Base-by-base conservation (phyloP, 2,888 invertebrate genomes). In the Rhaphigaster nebulosa region DNA sequence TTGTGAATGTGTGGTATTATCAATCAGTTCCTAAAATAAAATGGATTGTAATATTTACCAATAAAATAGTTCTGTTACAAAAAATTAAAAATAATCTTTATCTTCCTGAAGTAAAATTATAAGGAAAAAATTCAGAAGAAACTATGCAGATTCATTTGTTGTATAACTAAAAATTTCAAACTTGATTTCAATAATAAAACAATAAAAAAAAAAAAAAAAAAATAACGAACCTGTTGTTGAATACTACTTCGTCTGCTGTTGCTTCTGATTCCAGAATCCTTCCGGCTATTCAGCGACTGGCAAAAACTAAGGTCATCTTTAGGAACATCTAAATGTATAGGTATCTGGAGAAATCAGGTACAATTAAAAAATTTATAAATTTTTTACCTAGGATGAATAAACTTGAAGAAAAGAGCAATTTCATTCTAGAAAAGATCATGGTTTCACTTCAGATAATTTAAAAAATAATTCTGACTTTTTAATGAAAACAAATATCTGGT, bases 221-320 rank as follows among this genome's bases (percentile, higher is more conserved):
- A 76, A 76, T 34, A 38, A 38, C 38, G 20, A 92, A 97, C 97
- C 95, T 97, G 97, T 93, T 97, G 97, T 93, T 97, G 97, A 93
- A 97, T 97, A 93, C 97, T 97, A 93, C 97, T 97, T 91, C 97
- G 95, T 8, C 97, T 95, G 92, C 97, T 97, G 91, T 97, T 97
- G 93, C 97, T 97, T 92, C 96, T 95, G 91, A 98, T 98, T 23
- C 98, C 98, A 1, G 97, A 98, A 94, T 98, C 98, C 94, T 98
- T 98, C 91, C 98, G 95, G 92, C 97, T 97, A 93, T 97, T 97
- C 90, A 96, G 95, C 4, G 97, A 96, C 0, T 96, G 96, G 92
- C 96, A 96, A 91, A 96, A 95, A 93, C 96, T 97, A 92, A 96
- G 94, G 91, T 96, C 95, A 93, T 97, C 97, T 91, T 94, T 93